Evolutionary conservation across 1,140 invertebrate species (phyloP).

Genomic region (Bilobella aurantiaca): DNA sequence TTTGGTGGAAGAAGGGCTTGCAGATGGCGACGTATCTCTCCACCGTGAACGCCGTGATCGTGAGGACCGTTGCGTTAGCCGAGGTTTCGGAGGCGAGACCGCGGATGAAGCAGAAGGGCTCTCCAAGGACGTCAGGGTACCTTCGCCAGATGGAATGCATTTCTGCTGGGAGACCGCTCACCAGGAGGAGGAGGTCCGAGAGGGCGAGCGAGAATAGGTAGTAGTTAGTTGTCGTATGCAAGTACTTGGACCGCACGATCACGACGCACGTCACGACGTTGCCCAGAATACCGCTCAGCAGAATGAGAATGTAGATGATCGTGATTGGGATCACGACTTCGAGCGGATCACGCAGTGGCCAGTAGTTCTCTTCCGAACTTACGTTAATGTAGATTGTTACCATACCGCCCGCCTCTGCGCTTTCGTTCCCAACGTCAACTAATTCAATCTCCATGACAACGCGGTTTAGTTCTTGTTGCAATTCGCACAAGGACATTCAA

Average conservation of each 20-base stretch:
- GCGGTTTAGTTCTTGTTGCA: no score
- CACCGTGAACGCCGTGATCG: conserved; percentile 75
- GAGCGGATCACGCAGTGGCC: conserved; percentile 45
- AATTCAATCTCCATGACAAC: no score
- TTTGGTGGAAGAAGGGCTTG: conserved; percentile 46
- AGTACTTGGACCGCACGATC: conserved; percentile 74
- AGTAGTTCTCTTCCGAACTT: no score
- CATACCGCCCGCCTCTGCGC: no score
- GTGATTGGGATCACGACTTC: conserved; percentile 68
- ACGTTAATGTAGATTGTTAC: no score
- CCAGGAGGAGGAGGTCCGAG: conserved; percentile 50
- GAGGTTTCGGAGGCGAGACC: conserved; percentile 48
- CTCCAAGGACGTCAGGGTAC: conserved; percentile 43
- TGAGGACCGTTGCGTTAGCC: conserved; percentile 60
- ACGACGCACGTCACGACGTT: conserved; percentile 89
- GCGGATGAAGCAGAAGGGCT: conserved; percentile 47
- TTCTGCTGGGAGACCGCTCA: conserved; percentile 31
- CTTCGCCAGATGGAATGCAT: conserved; percentile 32
- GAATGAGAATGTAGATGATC: conserved; percentile 69
- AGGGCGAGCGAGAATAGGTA: conserved; percentile 60
- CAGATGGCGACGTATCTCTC: conserved; percentile 59
- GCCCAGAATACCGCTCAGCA: conserved; percentile 73
- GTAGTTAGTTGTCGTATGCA: conserved; percentile 75
- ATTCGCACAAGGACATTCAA: no score
- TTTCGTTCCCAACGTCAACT: no score